Base-by-base conservation (phyloP, 2,888 invertebrate species). In the Timandra comae region DNA sequence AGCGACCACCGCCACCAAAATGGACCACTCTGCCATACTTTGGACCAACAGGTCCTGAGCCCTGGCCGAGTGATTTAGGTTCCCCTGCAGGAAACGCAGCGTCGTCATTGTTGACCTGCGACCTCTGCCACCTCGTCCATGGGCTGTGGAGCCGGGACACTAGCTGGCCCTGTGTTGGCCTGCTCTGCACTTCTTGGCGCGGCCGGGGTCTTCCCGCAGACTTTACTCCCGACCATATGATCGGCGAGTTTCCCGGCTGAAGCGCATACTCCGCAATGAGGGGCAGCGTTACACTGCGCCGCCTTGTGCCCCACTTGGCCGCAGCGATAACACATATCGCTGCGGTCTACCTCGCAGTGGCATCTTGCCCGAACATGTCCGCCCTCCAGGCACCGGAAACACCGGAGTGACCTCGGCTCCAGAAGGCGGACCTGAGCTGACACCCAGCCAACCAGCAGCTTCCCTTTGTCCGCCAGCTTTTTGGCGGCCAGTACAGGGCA, bases 11-110 rank as follows among this genome's bases (percentile, higher is more conserved):
- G 33, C 42, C n/a, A 47, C 28, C 0, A 35, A 8, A 1, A 33
- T 31, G 11, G 4, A 10, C 35, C 35, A 40, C 26, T 42, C 27
- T 1, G 30, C 31, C 32, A 32, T 20, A 8, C 28, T 32, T 9
- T 46, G 41, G 10, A 22, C 2, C 7, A 43, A 21, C 1, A 46
- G 30, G 12, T 46, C 40, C 28, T 38, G 23, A 8, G 23, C 23
- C 7, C 8, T 9, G 23, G 23, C 23, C 3, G 8, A 23, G 23
- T 7, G 23, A n/a, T 23, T 23, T n/a, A 23, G 4, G 9, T 23
- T 23, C 3, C 6, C 7, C 23, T 23, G 23, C 1, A 23, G n/a
- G 7, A 23, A n/a, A 3, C 7, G 9, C 7, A 9, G 4, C 1
- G 4, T n/a, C 16, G 7, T 23, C 3, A 9, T 23, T 9, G 1